A percentile compares a stretch with the other conserved stretches of the same genome.
Conservation (phyloP, 2,888 invertebrate species). For the Lithophane leautieri region DNA sequence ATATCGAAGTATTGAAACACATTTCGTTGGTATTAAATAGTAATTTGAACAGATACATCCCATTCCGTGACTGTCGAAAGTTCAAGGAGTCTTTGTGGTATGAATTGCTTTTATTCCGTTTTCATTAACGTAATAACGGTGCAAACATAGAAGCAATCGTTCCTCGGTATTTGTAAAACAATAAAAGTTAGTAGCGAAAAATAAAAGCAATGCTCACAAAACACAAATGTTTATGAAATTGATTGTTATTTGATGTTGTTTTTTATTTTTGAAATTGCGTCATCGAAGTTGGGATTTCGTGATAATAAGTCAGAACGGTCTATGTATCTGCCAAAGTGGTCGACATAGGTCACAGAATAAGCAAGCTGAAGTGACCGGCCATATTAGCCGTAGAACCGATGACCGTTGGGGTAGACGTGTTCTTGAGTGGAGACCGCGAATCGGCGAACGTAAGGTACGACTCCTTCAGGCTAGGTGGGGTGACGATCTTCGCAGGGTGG, state of each 20-base stretch:
- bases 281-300: constrained; percentile 1
- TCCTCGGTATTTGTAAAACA: constrained; percentile 51
- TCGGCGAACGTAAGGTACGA: too few relatives aligned
- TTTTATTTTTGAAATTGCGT: constrained; percentile 6
- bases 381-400: too few relatives aligned
- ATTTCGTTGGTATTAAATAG: constrained; percentile 62
- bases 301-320: neutral
- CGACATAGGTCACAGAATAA: too few relatives aligned
- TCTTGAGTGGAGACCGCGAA: too few relatives aligned
- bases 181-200: constrained; percentile 55
- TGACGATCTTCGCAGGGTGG: too few relatives aligned
- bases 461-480: too few relatives aligned
- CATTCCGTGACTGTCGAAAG: constrained; percentile 78
- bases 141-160: constrained; percentile 60
- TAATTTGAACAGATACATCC: constrained; percentile 70
- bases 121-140: constrained; percentile 68
- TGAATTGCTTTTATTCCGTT: constrained; percentile 74
- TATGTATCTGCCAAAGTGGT: neutral
- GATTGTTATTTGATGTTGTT: constrained; percentile 34
- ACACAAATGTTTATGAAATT: constrained; percentile 32
- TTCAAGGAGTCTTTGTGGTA: constrained; percentile 79
- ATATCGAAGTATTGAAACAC: constrained; percentile 27
- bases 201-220: constrained; percentile 20
- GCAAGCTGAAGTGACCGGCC: too few relatives aligned
- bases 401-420: too few relatives aligned